Conservation (phyloP, 2,113 vertebrate species). For the Gymnorhina tibicen region DNA sequence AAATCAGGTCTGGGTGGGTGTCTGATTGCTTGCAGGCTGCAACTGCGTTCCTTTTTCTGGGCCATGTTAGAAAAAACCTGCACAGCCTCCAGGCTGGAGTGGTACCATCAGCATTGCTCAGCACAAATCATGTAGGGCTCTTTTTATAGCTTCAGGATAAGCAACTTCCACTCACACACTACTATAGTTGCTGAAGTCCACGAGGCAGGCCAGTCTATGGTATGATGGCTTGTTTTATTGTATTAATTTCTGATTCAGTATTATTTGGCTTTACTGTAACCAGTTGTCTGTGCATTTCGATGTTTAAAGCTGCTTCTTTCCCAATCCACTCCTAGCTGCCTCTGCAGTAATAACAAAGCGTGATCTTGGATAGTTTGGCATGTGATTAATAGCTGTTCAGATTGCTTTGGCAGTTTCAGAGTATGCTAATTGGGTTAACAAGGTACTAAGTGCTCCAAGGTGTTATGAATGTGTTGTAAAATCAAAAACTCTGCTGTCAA, state of each 20-base stretch:
- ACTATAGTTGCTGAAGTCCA: neutral
- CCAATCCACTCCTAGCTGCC: neutral
- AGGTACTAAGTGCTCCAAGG: slow-evolving; percentile 36
- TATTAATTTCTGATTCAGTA: neutral
- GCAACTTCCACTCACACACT: neutral
- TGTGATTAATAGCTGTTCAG: slow-evolving; percentile 19
- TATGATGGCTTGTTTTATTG: neutral
- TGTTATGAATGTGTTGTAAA: slow-evolving; percentile 23
- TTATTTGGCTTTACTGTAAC: neutral
- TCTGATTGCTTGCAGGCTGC: neutral
- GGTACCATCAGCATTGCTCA: neutral
- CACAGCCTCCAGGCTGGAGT: neutral
- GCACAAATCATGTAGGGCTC: neutral
- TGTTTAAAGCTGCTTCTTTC: neutral
- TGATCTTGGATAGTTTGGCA: neutral
- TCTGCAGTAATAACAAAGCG: neutral
- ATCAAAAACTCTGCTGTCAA: slow-evolving; percentile 2
- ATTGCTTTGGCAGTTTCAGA: slow-evolving; percentile 31
- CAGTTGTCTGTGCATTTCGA: neutral
- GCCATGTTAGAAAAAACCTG: neutral
- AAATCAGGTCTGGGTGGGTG: neutral
- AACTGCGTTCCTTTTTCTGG: neutral
- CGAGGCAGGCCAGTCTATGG: neutral
- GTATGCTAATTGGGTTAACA: slow-evolving; percentile 37
- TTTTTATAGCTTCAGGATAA: neutral